These are phyloP conservation scores for Coleophora deauratella DNA, from an alignment of 2,888 invertebrate genomes.

Conservation along the genomic window DNA sequence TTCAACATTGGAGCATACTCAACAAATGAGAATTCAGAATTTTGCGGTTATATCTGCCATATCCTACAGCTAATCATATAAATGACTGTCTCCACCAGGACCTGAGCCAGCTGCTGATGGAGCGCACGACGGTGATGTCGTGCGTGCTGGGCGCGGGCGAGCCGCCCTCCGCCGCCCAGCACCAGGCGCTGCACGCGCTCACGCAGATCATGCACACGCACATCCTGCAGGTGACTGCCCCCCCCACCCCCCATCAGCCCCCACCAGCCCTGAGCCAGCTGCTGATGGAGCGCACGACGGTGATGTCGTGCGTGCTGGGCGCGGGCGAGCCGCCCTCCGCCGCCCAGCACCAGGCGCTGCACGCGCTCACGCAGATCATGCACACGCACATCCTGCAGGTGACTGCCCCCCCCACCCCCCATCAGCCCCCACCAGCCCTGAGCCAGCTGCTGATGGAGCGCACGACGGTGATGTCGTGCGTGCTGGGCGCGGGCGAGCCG, in stretches of 20 bases:
- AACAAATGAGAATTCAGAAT: no score
- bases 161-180: no score
- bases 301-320: constrained; percentile 87
- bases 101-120: constrained; percentile 92
- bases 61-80: no score
- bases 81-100: no score
- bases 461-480: constrained; percentile 88
- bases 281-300: constrained; percentile 91
- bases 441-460: constrained; percentile 94
- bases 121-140: constrained; percentile 89
- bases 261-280: constrained; percentile 87
- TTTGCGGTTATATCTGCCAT: no score
- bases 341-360: constrained; percentile 66
- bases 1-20: no score
- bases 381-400: no score
- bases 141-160: constrained; percentile 81
- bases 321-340: constrained; percentile 62
- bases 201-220: constrained; percentile 20
- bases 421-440: constrained; percentile 73
- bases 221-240: no score
- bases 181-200: constrained; percentile 75
- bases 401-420: no score
- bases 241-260: constrained; percentile 14
- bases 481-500: constrained; percentile 78
- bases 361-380: constrained; percentile 64